phyloP scores from a whole-genome alignment of 2,888 invertebrate species.

The Mythimna ferrago region DNA sequence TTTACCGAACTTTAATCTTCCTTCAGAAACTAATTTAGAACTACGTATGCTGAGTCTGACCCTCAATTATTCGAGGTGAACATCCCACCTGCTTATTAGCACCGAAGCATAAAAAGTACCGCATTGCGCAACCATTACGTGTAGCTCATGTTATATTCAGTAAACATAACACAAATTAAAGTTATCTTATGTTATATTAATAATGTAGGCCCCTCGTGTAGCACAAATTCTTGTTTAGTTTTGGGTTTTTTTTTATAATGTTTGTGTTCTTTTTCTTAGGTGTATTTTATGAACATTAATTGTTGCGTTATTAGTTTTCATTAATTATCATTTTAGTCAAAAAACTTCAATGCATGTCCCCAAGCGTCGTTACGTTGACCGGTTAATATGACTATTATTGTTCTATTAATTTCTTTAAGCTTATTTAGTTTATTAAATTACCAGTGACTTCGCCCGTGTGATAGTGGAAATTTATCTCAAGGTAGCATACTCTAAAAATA shows the following conservation, averaged over 20 bases:
- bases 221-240: constrained; percentile 18
- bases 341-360: too few species aligned
- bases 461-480: too few species aligned
- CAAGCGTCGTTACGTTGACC: not conserved
- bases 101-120: constrained; percentile 64
- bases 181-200: constrained; percentile 70
- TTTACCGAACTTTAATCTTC: constrained; percentile 3
- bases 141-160: constrained; percentile 71
- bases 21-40: constrained; percentile 35
- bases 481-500: too few species aligned
- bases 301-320: not conserved
- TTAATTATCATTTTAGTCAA: not conserved
- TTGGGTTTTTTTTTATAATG: constrained; percentile 24
- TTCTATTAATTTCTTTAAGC: not conserved
- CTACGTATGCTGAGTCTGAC: constrained; percentile 25
- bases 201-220: constrained; percentile 56
- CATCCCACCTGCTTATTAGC: constrained; percentile 63
- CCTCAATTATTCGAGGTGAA: constrained; percentile 58
- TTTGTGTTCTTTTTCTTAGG: not conserved
- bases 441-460: not conserved
- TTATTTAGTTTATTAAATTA: not conserved
- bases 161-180: constrained; percentile 71
- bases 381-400: too few species aligned
- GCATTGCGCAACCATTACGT: constrained; percentile 68
- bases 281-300: not conserved